Evolutionary conservation across 1,140 invertebrate species (phyloP), one percentile per base, ranked within the genome.

Genomic region (Drosophila sproati): DNA sequence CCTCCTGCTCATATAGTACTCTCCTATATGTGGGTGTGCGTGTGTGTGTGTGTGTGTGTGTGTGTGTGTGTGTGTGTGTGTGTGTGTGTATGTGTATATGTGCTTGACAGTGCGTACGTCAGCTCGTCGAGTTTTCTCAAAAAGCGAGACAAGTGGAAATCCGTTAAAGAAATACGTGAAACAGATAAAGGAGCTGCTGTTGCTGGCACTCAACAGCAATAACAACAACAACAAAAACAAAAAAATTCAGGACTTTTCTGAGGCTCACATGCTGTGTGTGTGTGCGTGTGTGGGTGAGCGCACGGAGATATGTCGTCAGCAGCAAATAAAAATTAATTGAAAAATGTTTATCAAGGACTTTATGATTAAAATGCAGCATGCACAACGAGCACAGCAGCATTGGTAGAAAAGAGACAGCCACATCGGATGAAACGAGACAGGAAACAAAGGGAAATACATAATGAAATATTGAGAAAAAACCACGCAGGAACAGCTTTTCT

Each of bases 261-360:
- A 43, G 39, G 39, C 39, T 43, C 39, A 43, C 39, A 43, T 43
- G 39, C 39, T 43, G 47, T 59, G 8, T 10, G 31, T 50, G 35
- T 61, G 56, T 78, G 48, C 52, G 34, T 51, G 12, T 47, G 12
- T 45, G 8, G 6, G 56, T 37, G 5, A 43, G 62, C 54, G 78
- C 76, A 87, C 68, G 76, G 78, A 82, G 82, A 86, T 78, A 89
- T 85, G 80, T 88, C 83, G 83, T 80, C 63, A 69, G 73, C 83
- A 88, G 83, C 83, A 88, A 80, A 88, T 88, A 89, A 88, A 88
- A 88, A 83, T 88, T 88, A 88, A 88, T 88, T 88, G 85, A 88
- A 88, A 88, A 88, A 88, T 88, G 85, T 88, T 88, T 88, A 88
- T 89, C 85, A 88, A 88, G 85, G 85, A 88, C 80, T 78, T 83